Evolutionary conservation across 2,113 vertebrate species (phyloP).

Genomic region (Peromyscus polionotus): DNA sequence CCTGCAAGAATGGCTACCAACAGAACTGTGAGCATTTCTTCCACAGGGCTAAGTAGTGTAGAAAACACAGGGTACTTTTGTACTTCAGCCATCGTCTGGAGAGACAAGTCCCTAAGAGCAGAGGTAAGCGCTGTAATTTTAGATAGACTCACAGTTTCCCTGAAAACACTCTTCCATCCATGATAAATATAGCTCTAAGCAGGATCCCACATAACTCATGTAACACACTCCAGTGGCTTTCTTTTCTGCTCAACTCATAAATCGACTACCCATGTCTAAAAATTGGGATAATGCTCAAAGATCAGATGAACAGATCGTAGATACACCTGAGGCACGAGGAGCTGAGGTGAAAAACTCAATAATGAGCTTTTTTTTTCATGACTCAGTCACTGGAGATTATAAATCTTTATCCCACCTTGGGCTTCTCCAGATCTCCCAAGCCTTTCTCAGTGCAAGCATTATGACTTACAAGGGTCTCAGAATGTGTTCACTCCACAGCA

Average conservation of each 20-base stretch:
- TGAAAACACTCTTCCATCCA: slow-evolving; percentile 58
- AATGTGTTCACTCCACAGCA: not conserved
- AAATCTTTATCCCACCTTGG: slow-evolving; percentile 22
- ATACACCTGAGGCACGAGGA: not conserved
- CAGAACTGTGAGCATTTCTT: not conserved
- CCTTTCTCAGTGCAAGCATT: not conserved
- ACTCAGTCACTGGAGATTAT: not conserved
- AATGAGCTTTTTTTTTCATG: not conserved
- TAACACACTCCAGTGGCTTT: slow-evolving; percentile 15
- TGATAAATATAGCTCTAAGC: slow-evolving; percentile 69
- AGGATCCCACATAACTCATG: slow-evolving; percentile 59
- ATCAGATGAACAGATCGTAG: slow-evolving; percentile 35
- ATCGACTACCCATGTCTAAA: slow-evolving; percentile 63
- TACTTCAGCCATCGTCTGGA: slow-evolving; percentile 8
- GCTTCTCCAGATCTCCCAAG: slow-evolving; percentile 10
- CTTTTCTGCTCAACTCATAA: slow-evolving; percentile 66
- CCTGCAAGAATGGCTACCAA: not conserved
- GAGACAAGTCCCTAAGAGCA: slow-evolving; percentile 45
- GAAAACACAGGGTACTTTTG: not conserved
- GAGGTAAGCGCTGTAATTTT: slow-evolving; percentile 59
- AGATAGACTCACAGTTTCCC: slow-evolving; percentile 51
- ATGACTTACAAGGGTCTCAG: not conserved
- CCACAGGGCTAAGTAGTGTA: not conserved
- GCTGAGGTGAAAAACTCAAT: slow-evolving; percentile 4
- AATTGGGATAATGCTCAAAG: slow-evolving; percentile 48